Evolutionary conservation across 2,888 invertebrate genomes (phyloP), one percentile per base, ranked within the genome.

Genomic region (Steinernema carpocapsae): DNA sequence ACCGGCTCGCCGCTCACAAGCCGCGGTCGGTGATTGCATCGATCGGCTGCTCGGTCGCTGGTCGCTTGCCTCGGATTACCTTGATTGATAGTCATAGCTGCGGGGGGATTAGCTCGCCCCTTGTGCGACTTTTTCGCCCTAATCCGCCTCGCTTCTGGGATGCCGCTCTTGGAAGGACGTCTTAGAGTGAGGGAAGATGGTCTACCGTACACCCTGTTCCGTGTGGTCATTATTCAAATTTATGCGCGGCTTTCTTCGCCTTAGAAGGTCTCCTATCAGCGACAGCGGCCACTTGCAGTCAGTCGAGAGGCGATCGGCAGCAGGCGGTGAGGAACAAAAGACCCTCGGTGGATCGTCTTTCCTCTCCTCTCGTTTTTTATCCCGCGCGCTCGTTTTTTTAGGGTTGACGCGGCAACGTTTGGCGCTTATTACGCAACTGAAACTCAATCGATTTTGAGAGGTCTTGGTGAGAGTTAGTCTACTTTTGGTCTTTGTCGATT

Each of bases 31-130:
- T 26, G 56, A 56, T 56, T 56, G 56, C 56, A 56, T 56, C 56
- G 56, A 56, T 56, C 56, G 56, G 56, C 56, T 56, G 56, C 56
- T 43, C 56, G 56, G 3, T n/a, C 56, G 56, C n/a, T n/a, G 24
- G 7, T 19, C 51, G 51, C 51, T 51, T 51, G 51, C n/a, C n/a
- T n/a, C 56, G 56, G 56, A 56, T 56, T 56, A 56, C 56, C 56
- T 56, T 56, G 56, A 56, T 56, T 56, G 56, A 56, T 56, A 56
- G 56, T 24, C 24, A 6, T 24, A 19, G 24, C 26, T n/a, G n/a
- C n/a, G n/a, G n/a, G 56, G 56, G 56, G 56, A 56, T 56, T 56
- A 56, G 56, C 56, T 26, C 56, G 24, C 56, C 26, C n/a, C n/a
- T 43, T 14, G 43, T 43, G 56, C 56, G 56, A 56, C 56, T 56